Evolutionary conservation across 2,797 vertebrate genomes (phyloP), one percentile per base, ranked within the genome.

Genomic region (Chelon labrosus): DNA sequence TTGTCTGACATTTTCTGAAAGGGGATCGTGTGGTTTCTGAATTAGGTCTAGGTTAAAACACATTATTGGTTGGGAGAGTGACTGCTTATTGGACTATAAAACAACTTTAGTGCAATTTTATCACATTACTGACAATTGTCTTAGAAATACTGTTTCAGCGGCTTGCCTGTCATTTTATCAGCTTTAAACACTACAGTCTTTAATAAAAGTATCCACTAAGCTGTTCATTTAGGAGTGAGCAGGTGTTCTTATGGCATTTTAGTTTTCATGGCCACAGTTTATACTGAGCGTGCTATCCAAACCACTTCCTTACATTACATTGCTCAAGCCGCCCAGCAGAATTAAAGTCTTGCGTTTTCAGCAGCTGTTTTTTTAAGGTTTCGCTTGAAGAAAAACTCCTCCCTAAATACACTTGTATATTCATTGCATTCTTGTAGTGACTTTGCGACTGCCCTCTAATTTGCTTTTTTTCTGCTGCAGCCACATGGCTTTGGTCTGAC

Each of bases 391-490:
- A 41, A 68, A 73, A 72, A 37, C 49, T 52, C 52, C 53, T 60
- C 51, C 61, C 17, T 72, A 16, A 62, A 70, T 56, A 60, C 62
- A 54, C 10, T 0, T 71, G 19, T 73, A 19, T 52, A 65, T 59
- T 41, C 35, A 7, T 8, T 25, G n/a, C 57, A 76, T 65, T 78
- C 74, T 66, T 70, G 50, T 66, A 59, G 4, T 50, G 74, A 41
- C 65, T 65, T 66, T 68, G 47, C 31, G 19, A 31, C 65, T 65
- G 50, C 65, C 59, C 68, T 82, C 51, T 88, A 75, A 87, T 88
- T 89, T 49, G 2, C 37, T 70, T 42, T 74, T 51, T 68, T 39
- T 74, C 49, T 68, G 17, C 58, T 76, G 50, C 38, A 49, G 62
- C 69, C 47, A 54, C 60, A 52, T 53, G 53, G 17, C 47, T 54